Evolutionary conservation across 1,140 invertebrate species (phyloP).

Genomic region (Lycorma delicatula): DNA sequence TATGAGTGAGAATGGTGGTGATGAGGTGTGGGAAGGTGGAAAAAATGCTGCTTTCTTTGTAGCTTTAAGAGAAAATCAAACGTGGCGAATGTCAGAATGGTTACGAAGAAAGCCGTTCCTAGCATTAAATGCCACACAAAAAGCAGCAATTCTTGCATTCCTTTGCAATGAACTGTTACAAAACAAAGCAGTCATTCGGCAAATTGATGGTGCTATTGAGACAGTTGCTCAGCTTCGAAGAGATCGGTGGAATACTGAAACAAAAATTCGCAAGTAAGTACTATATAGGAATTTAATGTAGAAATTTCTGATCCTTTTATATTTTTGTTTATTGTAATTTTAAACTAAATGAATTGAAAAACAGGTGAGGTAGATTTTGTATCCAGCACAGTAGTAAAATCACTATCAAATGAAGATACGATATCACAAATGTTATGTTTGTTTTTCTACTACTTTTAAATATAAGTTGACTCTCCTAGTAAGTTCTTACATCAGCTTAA

Average conservation of each 20-base stretch:
- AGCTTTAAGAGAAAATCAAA: slow-evolving; percentile 61
- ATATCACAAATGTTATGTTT: too few relatives aligned
- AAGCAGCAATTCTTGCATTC: slow-evolving; percentile 79
- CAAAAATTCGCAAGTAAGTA: slow-evolving; percentile 77
- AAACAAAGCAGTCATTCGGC: slow-evolving; percentile 76
- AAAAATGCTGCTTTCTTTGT: slow-evolving; percentile 72
- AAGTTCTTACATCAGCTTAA: too few relatives aligned
- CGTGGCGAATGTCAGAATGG: slow-evolving; percentile 64
- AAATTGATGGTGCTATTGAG: slow-evolving; percentile 68
- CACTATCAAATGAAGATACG: too few relatives aligned
- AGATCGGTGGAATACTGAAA: slow-evolving; percentile 75
- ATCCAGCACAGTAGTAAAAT: too few relatives aligned
- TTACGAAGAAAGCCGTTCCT: slow-evolving; percentile 74
- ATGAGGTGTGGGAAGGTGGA: slow-evolving; percentile 42
- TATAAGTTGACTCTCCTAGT: too few relatives aligned
- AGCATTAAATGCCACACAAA: slow-evolving; percentile 74
- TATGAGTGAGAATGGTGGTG: slow-evolving; percentile 48
- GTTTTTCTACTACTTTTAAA: too few relatives aligned
- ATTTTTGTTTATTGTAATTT: background rate
- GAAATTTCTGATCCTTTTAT: background rate
- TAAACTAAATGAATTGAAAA: background rate
- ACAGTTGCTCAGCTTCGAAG: slow-evolving; percentile 64
- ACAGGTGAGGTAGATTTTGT: background rate
- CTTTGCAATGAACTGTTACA: slow-evolving; percentile 90
- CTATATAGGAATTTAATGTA: background rate